Evolutionary conservation across 2,888 invertebrate species (phyloP), one percentile per base, ranked within the genome.

Genomic region (Alloplasta piceator): DNA sequence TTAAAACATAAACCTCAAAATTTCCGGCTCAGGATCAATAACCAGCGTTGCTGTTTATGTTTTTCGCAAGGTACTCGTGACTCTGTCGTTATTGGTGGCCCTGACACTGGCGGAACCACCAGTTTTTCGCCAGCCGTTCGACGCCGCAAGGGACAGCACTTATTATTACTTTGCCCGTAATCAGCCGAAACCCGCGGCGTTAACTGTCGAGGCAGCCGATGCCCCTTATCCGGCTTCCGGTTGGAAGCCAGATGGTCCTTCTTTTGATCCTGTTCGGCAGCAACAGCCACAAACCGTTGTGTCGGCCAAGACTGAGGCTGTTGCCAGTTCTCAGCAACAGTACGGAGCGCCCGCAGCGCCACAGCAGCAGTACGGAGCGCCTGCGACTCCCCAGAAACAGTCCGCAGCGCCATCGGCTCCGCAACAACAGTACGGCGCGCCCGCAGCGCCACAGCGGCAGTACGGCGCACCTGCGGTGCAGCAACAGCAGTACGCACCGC

Each of bases 41-140:
- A 61, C 39, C n/a, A 36, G 39, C 0, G 14, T 36, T n/a, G n/a
- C n/a, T n/a, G n/a, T n/a, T n/a, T 48, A 1, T 72, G 67, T 55
- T 36, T 48, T 43, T 43, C 14, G 5, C 16, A 9, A 93, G 93
- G 89, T 92, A 72, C 85, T 92, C 70, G 78, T 92, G 72, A 91
- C 91, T 63, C 82, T 93, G 36, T 83, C 90, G 12, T 85, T 93
- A 6, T 87, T 93, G 70, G 87, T 92, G 41, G 90, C 92, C 5
- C 82, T 92, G 89, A 92, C 89, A 38, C 82, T 91, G 26, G 93
- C 93, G 5, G 93, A 94, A 86, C 92, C 93, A 14, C 93, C 93
- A 50, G 85, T 86, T 5, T 90, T 89, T 77, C 90, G 91, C 48
- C 89, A 87, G 79, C 88, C 88, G 73, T 85, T 74, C 43, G 85